Evolutionary conservation across 1,140 invertebrate genomes (phyloP).

Genomic region (Rhyacophila brunnea): DNA sequence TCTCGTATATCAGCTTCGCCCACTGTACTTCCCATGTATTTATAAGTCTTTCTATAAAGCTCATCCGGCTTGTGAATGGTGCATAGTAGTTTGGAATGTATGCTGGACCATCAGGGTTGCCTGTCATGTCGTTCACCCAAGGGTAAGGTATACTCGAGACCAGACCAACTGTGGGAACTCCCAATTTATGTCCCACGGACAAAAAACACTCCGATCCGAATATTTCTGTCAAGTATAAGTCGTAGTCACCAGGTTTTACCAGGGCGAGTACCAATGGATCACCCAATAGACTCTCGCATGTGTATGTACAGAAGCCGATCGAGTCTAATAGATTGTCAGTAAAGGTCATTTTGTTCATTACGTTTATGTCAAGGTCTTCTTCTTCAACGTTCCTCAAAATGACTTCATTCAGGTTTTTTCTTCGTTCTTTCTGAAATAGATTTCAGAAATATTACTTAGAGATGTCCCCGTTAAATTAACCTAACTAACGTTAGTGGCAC

Average conservation of each 20-base stretch:
- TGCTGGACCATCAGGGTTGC: conserved; percentile 54
- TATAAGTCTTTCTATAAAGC: conserved; percentile 49
- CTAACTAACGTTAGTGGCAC: too few species aligned
- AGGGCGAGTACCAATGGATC: neutral
- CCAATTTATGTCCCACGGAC: conserved; percentile 48
- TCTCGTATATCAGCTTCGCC: conserved; percentile 14
- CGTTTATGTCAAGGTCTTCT: too few species aligned
- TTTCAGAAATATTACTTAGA: too few species aligned
- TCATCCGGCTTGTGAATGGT: conserved; percentile 44
- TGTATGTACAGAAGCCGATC: too few species aligned
- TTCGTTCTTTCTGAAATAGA: too few species aligned
- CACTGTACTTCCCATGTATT: conserved; percentile 39
- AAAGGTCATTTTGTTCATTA: too few species aligned
- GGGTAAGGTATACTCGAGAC: conserved; percentile 51
- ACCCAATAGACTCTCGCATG: too few species aligned
- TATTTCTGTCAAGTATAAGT: conserved; percentile 27
- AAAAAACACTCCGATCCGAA: conserved; percentile 39
- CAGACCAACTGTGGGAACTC: conserved; percentile 50
- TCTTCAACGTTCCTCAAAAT: too few species aligned
- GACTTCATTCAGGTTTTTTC: too few species aligned
- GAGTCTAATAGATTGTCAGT: too few species aligned
- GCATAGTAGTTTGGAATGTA: conserved; percentile 52
- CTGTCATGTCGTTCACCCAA: conserved; percentile 52
- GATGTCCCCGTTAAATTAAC: too few species aligned
- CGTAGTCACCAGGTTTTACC: conserved; percentile 11